Conservation (phyloP, 2,888 invertebrate genomes). For the Charanyca ferruginea region DNA sequence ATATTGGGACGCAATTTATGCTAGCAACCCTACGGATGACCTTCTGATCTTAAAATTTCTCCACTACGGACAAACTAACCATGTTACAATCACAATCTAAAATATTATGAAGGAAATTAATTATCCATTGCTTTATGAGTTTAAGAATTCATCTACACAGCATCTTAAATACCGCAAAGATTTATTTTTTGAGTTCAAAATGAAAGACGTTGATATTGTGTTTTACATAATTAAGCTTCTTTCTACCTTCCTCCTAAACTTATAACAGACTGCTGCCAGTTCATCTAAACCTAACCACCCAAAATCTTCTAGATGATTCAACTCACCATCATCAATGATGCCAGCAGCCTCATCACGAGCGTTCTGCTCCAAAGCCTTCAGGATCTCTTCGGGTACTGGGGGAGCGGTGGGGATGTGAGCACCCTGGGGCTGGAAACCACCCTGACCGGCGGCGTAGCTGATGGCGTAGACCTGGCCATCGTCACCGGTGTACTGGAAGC, state of each 20-base stretch:
- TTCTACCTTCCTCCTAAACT: background rate
- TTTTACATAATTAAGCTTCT: too few species aligned
- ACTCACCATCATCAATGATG: constrained; percentile 89
- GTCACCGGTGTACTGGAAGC: constrained; percentile 91
- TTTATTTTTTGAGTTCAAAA: too few species aligned
- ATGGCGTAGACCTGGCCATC: constrained; percentile 91
- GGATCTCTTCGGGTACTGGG: constrained; percentile 91
- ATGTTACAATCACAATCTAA: too few species aligned
- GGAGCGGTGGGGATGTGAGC: constrained; percentile 92
- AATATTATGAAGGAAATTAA: too few species aligned
- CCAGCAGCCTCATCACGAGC: constrained; percentile 91
- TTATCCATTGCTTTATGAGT: too few species aligned
- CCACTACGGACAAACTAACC: background rate
- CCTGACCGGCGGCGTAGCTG: constrained; percentile 90
- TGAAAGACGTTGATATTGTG: too few species aligned
- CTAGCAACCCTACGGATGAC: background rate
- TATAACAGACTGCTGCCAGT: background rate
- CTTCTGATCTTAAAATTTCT: too few species aligned
- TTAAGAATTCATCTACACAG: too few species aligned
- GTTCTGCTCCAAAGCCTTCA: constrained; percentile 90
- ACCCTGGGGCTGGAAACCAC: constrained; percentile 91
- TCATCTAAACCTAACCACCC: background rate
- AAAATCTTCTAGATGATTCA: constrained; percentile 25
- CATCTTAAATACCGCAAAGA: too few species aligned
- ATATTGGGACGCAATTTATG: background rate